These are phyloP conservation scores for Watsonalla cultraria DNA, from an alignment of 2,888 invertebrate genomes.

Conservation along the genomic window DNA sequence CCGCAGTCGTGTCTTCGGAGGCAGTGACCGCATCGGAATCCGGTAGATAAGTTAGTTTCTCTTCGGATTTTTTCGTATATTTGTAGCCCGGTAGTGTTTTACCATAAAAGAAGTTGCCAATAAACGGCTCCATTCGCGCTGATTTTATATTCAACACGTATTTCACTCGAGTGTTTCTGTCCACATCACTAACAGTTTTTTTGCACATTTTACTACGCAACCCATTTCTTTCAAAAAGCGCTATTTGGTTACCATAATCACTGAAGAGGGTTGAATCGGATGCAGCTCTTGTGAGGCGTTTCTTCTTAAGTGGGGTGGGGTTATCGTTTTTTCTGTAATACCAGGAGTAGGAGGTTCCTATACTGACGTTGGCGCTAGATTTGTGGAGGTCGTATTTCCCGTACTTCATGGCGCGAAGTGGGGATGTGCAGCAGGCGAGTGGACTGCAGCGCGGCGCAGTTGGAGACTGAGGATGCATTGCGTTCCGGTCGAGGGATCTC, in stretches of 20 bases:
- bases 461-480: conserved; percentile 52
- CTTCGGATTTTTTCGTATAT: conserved; percentile 54
- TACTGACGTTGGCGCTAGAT: conserved; percentile 64
- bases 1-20: conserved; percentile 60
- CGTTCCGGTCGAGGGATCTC: conserved; percentile 55
- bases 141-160: conserved; percentile 58
- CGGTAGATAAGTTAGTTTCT: conserved; percentile 63
- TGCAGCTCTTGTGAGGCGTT: conserved; percentile 53
- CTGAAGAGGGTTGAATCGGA: conserved; percentile 75
- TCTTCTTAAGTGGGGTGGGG: conserved; percentile 50
- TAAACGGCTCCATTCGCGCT: conserved; percentile 66
- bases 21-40: conserved; percentile 65
- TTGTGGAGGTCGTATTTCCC: conserved; percentile 75
- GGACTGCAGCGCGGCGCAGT: conserved; percentile 51
- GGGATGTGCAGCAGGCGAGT: conserved; percentile 50
- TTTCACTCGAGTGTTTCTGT: conserved; percentile 58
- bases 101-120: conserved; percentile 72
- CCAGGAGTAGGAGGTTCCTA: conserved; percentile 75
- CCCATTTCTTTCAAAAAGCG: conserved; percentile 63
- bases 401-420: conserved; percentile 67
- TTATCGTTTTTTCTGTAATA: conserved; percentile 69
- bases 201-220: conserved; percentile 54
- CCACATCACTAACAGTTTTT: conserved; percentile 63
- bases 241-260: conserved; percentile 71
- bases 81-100: conserved; percentile 64